Evolutionary conservation across 2,888 invertebrate species (phyloP).

Genomic region (Pachycephus smyrnensis): DNA sequence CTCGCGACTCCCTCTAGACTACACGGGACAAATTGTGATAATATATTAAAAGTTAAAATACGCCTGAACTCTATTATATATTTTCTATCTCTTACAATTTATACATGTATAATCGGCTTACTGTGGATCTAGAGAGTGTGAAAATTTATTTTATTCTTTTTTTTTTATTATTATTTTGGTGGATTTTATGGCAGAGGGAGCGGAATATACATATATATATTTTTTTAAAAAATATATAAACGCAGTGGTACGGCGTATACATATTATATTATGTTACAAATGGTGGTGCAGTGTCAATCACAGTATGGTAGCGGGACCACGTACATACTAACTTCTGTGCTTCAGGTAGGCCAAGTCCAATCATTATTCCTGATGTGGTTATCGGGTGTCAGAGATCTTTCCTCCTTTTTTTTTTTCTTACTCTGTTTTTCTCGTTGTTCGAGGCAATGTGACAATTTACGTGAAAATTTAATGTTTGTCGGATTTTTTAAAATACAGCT

Average conservation of each 20-base stretch:
- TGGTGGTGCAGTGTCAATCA: conserved; percentile 65
- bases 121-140: conserved; percentile 24
- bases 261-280: conserved; percentile 53
- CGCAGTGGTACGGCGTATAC: conserved; percentile 36
- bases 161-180: not conserved
- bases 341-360: conserved; percentile 68
- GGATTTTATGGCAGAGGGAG: conserved; percentile 57
- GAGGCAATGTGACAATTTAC: too few relatives aligned
- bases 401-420: too few relatives aligned
- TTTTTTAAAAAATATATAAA: too few relatives aligned
- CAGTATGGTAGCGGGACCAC: conserved; percentile 67
- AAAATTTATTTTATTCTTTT: not conserved
- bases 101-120: conserved; percentile 17
- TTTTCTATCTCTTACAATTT: too few relatives aligned
- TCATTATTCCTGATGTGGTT: conserved; percentile 61
- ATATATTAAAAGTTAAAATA: too few relatives aligned
- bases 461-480: too few relatives aligned
- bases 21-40: too few relatives aligned
- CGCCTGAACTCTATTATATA: too few relatives aligned
- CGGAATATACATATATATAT: conserved; percentile 45
- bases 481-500: too few relatives aligned
- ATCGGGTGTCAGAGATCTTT: conserved; percentile 10
- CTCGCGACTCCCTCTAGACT: too few relatives aligned
- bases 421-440: too few relatives aligned
- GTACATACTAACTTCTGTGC: conserved; percentile 68